phyloP scores from a whole-genome alignment of 2,888 invertebrate genomes.

The Hetaerina titia region DNA sequence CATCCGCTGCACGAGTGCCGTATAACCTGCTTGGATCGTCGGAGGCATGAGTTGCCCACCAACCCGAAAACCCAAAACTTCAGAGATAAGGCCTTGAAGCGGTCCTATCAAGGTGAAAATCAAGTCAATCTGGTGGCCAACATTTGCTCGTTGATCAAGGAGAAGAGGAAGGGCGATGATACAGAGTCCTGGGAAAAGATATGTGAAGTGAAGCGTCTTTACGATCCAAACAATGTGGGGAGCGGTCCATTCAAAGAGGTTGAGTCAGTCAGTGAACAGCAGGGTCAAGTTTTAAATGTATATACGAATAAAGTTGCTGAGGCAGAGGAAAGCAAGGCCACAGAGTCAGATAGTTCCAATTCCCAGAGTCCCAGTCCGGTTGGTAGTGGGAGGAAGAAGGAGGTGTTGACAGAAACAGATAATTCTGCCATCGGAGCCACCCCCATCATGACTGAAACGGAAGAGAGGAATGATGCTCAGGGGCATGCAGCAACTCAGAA shows the following conservation, averaged over 20 bases:
- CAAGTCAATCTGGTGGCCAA: conserved; percentile 4
- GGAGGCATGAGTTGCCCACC: conserved; percentile 71
- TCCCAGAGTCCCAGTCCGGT: not conserved
- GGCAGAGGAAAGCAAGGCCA: not conserved
- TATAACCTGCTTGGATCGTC: conserved; percentile 74
- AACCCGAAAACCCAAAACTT: not conserved
- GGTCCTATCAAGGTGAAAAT: not conserved
- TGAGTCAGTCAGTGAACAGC: not conserved
- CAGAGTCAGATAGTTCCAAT: not conserved
- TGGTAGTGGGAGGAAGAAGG: not conserved
- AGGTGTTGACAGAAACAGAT: not conserved
- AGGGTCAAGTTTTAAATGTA: not conserved
- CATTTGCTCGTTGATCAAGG: conserved; percentile 52
- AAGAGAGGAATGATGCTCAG: not conserved
- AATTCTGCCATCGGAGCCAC: not conserved
- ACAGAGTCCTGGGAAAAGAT: conserved; percentile 11
- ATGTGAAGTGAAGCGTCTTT: conserved; percentile 34
- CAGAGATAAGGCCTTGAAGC: conserved; percentile 52
- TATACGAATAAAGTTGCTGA: not conserved
- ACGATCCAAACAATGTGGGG: not conserved
- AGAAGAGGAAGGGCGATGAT: conserved; percentile 48
- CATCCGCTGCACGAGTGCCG: conserved; percentile 79
- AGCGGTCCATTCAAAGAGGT: not conserved
- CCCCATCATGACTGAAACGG: not conserved
- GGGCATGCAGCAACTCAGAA: conserved; percentile 74